Conservation (phyloP, 2,797 vertebrate genomes). For the Pangasius djambal region DNA sequence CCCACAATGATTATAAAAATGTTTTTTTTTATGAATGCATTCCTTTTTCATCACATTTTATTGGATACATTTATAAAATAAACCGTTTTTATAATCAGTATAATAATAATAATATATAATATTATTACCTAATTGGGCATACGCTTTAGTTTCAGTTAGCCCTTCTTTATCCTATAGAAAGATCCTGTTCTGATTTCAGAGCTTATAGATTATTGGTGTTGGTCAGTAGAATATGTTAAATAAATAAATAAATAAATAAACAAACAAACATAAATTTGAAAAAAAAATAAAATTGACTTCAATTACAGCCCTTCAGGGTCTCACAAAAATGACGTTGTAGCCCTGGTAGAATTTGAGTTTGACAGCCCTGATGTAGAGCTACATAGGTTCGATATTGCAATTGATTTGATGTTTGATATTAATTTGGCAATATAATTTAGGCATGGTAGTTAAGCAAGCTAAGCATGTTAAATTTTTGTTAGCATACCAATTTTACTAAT, state of each 20-base stretch:
- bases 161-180: background rate
- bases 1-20: too few relatives aligned
- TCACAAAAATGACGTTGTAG: background rate
- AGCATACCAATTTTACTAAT: background rate
- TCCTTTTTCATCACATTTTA: too few relatives aligned
- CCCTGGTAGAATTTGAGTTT: background rate
- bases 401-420: too few relatives aligned
- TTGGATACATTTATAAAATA: too few relatives aligned
- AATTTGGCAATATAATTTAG: background rate
- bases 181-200: background rate
- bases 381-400: background rate
- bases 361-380: background rate
- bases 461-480: background rate
- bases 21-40: too few relatives aligned
- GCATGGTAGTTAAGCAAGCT: background rate
- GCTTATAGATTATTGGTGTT: background rate
- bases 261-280: too few relatives aligned
- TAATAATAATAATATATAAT: background rate
- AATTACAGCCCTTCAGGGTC: background rate
- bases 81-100: too few relatives aligned
- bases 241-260: too few relatives aligned
- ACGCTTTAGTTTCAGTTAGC: too few relatives aligned
- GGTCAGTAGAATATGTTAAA: background rate
- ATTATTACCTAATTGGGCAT: background rate
- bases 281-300: too few relatives aligned